Evolutionary conservation across 2,113 vertebrate genomes (phyloP).

Genomic region (Dolichallabes microphthalmus): DNA sequence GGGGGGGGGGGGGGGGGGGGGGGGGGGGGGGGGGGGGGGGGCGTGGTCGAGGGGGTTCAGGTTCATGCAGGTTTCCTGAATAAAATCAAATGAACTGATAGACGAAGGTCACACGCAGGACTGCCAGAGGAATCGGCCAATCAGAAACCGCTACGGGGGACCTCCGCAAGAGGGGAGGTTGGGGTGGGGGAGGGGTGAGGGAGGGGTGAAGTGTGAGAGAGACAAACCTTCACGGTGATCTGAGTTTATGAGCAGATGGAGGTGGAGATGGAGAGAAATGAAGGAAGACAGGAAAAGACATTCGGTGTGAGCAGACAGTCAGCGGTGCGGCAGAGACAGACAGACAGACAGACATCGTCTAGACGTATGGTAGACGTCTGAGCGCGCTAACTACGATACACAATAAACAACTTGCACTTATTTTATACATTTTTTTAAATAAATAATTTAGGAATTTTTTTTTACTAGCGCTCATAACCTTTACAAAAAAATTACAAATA

Average conservation of each 20-base stretch:
- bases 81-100: slow-evolving; percentile 1
- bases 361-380: background rate
- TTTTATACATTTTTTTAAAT: no score
- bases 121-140: background rate
- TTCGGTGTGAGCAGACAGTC: slow-evolving; percentile 82
- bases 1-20: no score
- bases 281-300: slow-evolving; percentile 98
- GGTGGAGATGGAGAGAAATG: slow-evolving; percentile 81
- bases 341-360: background rate
- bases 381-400: background rate
- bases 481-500: no score
- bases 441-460: no score
- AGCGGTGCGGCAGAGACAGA: slow-evolving; percentile 57
- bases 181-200: slow-evolving; percentile 42
- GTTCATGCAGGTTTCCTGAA: slow-evolving; percentile 27
- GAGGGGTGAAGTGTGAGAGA: slow-evolving; percentile 82
- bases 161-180: background rate
- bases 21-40: no score
- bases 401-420: background rate
- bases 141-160: background rate
- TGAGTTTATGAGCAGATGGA: slow-evolving; percentile 87
- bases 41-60: background rate
- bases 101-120: background rate
- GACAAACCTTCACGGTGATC: slow-evolving; percentile 99
- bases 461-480: no score